Base-by-base conservation (phyloP, 2,888 invertebrate species). In the Romanomermis culicivorax region DNA sequence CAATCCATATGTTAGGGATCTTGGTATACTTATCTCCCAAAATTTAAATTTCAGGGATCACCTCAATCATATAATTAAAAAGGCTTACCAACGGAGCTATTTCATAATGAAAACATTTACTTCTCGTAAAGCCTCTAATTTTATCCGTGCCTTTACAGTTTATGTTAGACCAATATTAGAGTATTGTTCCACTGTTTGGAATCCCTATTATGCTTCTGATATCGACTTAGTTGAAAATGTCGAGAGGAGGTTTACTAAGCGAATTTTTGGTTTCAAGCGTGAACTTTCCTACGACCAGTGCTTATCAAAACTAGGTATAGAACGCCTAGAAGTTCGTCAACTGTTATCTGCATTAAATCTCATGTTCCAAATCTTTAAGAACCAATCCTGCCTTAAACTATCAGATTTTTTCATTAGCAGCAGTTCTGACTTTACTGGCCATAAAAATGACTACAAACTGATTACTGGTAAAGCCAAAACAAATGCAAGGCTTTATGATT, bases 161-260 rank as follows among this genome's bases (percentile, higher is more conserved):
- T 36, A 36, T 17, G 52, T 52, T 17, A 36, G 52, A 43, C 52
- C 52, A 52, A 20, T 52, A 47, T 23, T 52, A 4, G 52, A 52
- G 43, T 52, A 52, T 52, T 20, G 20, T 20, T 47, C 45, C 7
- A 20, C 24, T 45, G 52, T 52, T 25, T 52, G 52, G 52, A 25
- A 20, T 7, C 52, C 52, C 4, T 43, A 43, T 42, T 20, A 11
- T 49, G 4, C 3, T 3, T n/a, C 17, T 11, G 45, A 52, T 43
- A 43, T 52, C 4, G 2, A 2, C 3, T 47, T n/a, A 20, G 7
- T 52, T 7, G 52, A 52, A 45, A 20, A 17, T n/a, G 52, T 52
- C 20, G 45, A 52, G 20, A 49, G 52, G 7, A n/a, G 25, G 17
- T 52, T 52, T 43, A 52, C 52, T 11, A n/a, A 25, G 4, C 3